Evolutionary conservation across 2,113 vertebrate species (phyloP), one percentile per base, ranked within the genome.

Genomic region (Anarhynchus alexandrinus): DNA sequence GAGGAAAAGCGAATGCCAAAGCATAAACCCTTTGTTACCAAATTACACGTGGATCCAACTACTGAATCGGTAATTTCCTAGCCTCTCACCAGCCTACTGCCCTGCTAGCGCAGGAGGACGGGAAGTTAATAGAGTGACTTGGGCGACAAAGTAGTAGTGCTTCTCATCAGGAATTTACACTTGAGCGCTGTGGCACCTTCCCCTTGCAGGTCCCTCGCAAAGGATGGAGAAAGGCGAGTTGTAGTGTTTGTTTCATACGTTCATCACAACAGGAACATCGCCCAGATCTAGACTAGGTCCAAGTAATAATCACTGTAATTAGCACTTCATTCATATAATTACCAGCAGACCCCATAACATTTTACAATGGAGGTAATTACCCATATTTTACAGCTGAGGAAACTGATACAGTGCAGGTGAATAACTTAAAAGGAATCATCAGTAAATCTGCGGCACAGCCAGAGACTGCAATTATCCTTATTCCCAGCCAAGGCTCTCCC

Each of bases 281-380:
- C 82, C 96, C 94, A 80, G 70, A 97, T 95, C 95, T 51, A 92
- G 79, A 70, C 92, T 83, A 82, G 93, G 96, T 95, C 96, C 93
- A 88, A 92, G 90, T 86, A 82, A 96, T 96, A 96, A 96, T 95
- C 93, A 94, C 85, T 96, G 87, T 96, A 96, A 95, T 96, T 96
- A 97, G 96, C 59, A 36, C 88, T 94, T 90, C 76, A 54, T 82
- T 96, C 90, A 86, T 92, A 92, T 92, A 96, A 97, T 96, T 96
- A 97, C 96, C 92, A 93, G 93, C 88, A 96, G 94, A 95, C 94
- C 96, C 96, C 95, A 58, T 96, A 96, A 96, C 95, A 96, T 94
- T 94, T 96, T 91, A 96, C 96, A 96, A 93, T 77, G 85, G 90
- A 96, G 85, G 96, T 92, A 97, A 96, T 96, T 97, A 96, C 95